phyloP scores from a whole-genome alignment of 2,888 invertebrate genomes.

The Cenopis cana region DNA sequence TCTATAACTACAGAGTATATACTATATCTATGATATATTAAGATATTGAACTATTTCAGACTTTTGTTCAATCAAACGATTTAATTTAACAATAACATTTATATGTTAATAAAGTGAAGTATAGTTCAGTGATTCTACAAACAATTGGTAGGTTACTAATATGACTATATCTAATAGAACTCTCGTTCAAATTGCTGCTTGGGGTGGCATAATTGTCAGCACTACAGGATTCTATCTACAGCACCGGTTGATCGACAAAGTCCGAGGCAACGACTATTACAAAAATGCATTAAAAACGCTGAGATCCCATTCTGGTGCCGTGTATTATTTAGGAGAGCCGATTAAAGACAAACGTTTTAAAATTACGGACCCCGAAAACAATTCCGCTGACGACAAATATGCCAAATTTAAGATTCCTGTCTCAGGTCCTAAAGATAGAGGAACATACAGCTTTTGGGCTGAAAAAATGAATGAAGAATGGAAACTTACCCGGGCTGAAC shows the following conservation, averaged over 20 bases:
- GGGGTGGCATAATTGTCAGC: slow-evolving; percentile 86
- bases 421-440: slow-evolving; percentile 87
- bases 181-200: slow-evolving; percentile 87
- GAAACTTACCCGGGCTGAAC: slow-evolving; percentile 86
- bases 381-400: slow-evolving; percentile 78
- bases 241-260: slow-evolving; percentile 81
- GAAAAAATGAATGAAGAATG: slow-evolving; percentile 80
- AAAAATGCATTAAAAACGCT: slow-evolving; percentile 86
- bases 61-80: not conserved
- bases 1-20: no score
- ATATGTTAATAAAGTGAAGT: not conserved
- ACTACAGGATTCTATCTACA: slow-evolving; percentile 81
- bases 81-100: not conserved
- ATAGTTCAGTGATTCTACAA: not conserved
- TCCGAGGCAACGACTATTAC: slow-evolving; percentile 86
- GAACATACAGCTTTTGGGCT: slow-evolving; percentile 87
- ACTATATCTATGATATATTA: no score
- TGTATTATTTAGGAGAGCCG: slow-evolving; percentile 89
- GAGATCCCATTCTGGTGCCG: slow-evolving; percentile 85
- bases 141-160: slow-evolving; percentile 40
- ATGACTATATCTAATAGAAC: slow-evolving; percentile 80
- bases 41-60: no score
- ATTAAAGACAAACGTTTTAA: slow-evolving; percentile 87
- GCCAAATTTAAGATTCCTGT: slow-evolving; percentile 88
- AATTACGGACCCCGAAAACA: slow-evolving; percentile 81